phyloP scores from a whole-genome alignment of 2,113 vertebrate species.

The Leptobrachium ailaonicum region DNA sequence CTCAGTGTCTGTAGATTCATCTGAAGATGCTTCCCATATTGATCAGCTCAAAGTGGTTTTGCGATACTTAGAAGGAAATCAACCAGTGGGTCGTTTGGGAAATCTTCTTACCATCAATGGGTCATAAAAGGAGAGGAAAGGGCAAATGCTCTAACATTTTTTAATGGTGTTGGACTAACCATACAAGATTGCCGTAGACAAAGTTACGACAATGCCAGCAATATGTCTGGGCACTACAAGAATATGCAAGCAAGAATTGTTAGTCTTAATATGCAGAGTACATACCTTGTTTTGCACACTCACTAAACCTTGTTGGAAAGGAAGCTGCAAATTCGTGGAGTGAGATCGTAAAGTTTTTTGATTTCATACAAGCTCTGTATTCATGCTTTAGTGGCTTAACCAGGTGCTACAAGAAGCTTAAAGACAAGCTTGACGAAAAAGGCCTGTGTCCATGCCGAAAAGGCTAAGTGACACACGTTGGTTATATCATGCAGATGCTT shows the following conservation, averaged over 20 bases:
- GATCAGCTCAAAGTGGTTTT: conserved; percentile 4
- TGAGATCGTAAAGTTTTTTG: too few species aligned
- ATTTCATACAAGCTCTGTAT: not conserved
- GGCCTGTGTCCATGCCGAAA: not conserved
- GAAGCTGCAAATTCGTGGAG: too few species aligned
- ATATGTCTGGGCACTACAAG: too few species aligned
- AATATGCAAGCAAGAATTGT: too few species aligned
- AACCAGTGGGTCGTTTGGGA: not conserved
- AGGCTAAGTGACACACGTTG: not conserved
- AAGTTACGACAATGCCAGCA: too few species aligned
- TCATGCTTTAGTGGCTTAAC: not conserved
- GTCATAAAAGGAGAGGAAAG: not conserved
- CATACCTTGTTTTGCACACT: too few species aligned
- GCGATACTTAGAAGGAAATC: not conserved
- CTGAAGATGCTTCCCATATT: not conserved
- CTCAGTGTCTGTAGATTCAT: not conserved
- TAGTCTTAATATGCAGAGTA: too few species aligned
- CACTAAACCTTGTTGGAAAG: too few species aligned
- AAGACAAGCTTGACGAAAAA: not conserved
- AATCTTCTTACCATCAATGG: not conserved
- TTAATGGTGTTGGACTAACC: too few species aligned
- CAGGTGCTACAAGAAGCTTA: not conserved
- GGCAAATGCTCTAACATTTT: too few species aligned
- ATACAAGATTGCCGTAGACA: too few species aligned
- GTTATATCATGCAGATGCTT: not conserved